Evolutionary conservation across 2,113 vertebrate genomes (phyloP).

Genomic region (Gila orcuttii): DNA sequence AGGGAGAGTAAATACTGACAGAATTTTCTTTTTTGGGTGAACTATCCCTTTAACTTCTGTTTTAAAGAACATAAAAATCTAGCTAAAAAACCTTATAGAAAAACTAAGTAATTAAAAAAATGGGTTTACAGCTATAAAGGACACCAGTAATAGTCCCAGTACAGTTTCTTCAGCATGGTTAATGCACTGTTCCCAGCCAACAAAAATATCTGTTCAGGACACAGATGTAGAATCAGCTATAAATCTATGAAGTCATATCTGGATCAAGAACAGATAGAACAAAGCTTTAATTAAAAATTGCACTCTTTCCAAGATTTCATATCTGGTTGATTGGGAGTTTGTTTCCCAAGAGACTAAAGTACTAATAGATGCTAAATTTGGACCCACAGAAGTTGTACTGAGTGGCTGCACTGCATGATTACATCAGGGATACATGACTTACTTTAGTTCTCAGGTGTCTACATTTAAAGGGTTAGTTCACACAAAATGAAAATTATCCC

Average conservation of each 20-base stretch:
- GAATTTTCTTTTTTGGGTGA: too few relatives aligned
- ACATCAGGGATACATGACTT: background rate
- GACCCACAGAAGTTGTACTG: background rate
- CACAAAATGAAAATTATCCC: background rate
- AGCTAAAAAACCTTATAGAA: too few relatives aligned
- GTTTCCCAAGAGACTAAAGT: slow-evolving; percentile 15
- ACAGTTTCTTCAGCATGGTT: background rate
- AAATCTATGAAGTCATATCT: slow-evolving; percentile 27
- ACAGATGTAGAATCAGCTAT: slow-evolving; percentile 1
- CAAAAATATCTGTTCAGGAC: background rate
- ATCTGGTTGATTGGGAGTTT: slow-evolving; percentile 50
- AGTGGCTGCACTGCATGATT: background rate
- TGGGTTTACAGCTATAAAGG: background rate
- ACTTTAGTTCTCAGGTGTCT: slow-evolving; percentile 22
- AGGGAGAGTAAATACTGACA: too few relatives aligned
- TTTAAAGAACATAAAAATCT: too few relatives aligned
- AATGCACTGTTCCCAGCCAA: background rate
- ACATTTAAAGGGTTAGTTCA: background rate
- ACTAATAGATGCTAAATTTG: slow-evolving; percentile 39
- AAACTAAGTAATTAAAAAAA: background rate
- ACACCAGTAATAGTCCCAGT: background rate
- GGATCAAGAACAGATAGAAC: slow-evolving; percentile 48
- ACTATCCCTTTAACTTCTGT: background rate
- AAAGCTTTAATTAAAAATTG: slow-evolving; percentile 54
- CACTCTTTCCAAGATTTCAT: slow-evolving; percentile 38